Conservation (phyloP, 2,888 invertebrate genomes). For the Ligdia adustata region DNA sequence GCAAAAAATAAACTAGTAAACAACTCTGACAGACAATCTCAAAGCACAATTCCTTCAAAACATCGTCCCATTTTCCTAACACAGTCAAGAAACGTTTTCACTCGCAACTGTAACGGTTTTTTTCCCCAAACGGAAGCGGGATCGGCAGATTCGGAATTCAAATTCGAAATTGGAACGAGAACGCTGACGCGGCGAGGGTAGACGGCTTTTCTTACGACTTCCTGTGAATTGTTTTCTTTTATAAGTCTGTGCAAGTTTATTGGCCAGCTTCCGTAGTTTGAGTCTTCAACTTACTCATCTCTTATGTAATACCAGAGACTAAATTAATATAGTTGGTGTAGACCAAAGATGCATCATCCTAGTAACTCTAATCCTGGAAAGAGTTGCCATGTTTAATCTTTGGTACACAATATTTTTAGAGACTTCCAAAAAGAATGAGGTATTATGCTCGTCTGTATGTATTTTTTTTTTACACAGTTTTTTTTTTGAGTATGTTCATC, state of each 20-base stretch:
- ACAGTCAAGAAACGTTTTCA: slow-evolving; percentile 11
- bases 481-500: too few relatives aligned
- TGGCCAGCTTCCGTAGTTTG: slow-evolving; percentile 8
- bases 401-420: too few relatives aligned
- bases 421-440: too few relatives aligned
- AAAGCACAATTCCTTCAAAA: neutral
- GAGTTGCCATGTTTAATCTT: too few relatives aligned
- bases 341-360: too few relatives aligned
- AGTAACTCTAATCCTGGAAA: too few relatives aligned
- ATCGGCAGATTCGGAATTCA: slow-evolving; percentile 55
- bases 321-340: too few relatives aligned
- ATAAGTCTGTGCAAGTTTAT: slow-evolving; percentile 21
- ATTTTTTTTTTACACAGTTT: too few relatives aligned
- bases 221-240: slow-evolving; percentile 30
- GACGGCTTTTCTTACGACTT: slow-evolving; percentile 25
- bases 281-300: too few relatives aligned
- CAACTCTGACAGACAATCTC: neutral
- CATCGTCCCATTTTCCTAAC: neutral
- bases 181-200: slow-evolving; percentile 42
- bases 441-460: too few relatives aligned
- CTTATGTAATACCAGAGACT: slow-evolving; percentile 1
- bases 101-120: slow-evolving; percentile 32
- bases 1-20: too few relatives aligned
- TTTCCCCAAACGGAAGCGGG: slow-evolving; percentile 33
- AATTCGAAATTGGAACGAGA: slow-evolving; percentile 60